phyloP scores from a whole-genome alignment of 2,888 invertebrate genomes.

The Strigamia transsilvanica region DNA sequence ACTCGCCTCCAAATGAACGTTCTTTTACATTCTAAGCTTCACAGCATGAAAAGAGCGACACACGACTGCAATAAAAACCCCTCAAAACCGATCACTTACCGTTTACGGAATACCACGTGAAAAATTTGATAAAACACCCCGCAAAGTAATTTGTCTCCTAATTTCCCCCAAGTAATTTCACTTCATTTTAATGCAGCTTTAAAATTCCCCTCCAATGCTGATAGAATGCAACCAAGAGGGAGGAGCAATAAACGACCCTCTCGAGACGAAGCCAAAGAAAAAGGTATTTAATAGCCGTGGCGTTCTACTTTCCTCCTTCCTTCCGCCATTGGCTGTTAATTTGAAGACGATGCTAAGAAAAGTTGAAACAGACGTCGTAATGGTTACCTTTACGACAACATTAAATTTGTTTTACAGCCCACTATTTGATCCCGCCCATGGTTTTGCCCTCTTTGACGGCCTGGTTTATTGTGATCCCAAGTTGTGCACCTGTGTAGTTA shows the following conservation, averaged over 20 bases:
- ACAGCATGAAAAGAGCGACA: background rate
- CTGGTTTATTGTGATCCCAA: background rate
- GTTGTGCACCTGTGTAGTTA: background rate
- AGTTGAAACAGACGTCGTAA: slow-evolving; percentile 1
- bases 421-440: background rate
- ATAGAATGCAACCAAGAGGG: background rate
- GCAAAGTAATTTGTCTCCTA: background rate
- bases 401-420: slow-evolving; percentile 1
- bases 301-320: background rate
- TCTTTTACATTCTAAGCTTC: no score
- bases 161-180: background rate
- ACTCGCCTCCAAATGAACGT: no score
- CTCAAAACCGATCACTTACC: background rate
- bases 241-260: background rate
- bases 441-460: background rate
- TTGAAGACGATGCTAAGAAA: background rate
- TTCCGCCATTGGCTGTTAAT: slow-evolving; percentile 6
- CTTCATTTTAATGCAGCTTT: slow-evolving; percentile 4
- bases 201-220: background rate
- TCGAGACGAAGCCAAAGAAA: background rate
- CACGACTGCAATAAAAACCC: background rate
- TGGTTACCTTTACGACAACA: background rate
- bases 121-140: background rate
- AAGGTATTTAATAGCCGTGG: background rate
- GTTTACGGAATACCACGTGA: no score